Evolutionary conservation across 23 tunicate genomes (phyloP).

Genomic region (Phallusia fumigata): DNA sequence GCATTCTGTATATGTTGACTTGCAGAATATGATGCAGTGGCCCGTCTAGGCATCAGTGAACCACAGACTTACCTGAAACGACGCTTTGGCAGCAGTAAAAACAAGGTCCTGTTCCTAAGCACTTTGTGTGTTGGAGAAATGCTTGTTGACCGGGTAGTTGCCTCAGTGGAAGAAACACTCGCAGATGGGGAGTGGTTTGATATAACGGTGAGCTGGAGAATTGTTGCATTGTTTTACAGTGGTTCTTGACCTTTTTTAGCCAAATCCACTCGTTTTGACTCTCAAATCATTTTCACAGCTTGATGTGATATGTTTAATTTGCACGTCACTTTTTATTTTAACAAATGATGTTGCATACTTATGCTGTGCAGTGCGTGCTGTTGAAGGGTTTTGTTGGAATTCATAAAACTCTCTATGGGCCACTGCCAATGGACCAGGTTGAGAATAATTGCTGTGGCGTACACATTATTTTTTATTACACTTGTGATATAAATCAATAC

Average conservation of each 20-base stretch:
- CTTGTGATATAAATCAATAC: too few relatives aligned
- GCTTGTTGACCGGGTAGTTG: conserved; percentile 43
- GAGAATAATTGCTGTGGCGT: too few relatives aligned
- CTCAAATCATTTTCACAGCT: too few relatives aligned
- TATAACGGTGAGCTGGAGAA: conserved; percentile 32
- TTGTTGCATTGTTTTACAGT: background rate
- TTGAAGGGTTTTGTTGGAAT: too few relatives aligned
- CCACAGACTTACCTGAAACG: conserved; percentile 37
- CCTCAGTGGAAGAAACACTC: conserved; percentile 60
- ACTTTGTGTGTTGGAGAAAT: conserved; percentile 70
- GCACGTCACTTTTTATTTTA: too few relatives aligned
- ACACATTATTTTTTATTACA: too few relatives aligned
- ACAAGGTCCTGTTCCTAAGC: conserved; percentile 23
- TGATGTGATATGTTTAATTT: too few relatives aligned
- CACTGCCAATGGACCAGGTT: too few relatives aligned
- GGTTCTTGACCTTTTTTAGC: background rate
- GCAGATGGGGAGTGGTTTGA: conserved; percentile 65
- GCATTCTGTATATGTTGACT: background rate
- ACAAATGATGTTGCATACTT: too few relatives aligned
- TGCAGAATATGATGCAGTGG: conserved; percentile 71
- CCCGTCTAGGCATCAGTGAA: conserved; percentile 59
- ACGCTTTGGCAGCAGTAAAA: conserved; percentile 22
- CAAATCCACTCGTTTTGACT: background rate
- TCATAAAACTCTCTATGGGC: too few relatives aligned
- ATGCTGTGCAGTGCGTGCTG: too few relatives aligned